Percentiles rank a stretch among this genome's conserved stretches.
These are phyloP conservation scores for Leptopterna dolabrata DNA, from an alignment of 2,888 invertebrate species.

Conservation along the genomic window DNA sequence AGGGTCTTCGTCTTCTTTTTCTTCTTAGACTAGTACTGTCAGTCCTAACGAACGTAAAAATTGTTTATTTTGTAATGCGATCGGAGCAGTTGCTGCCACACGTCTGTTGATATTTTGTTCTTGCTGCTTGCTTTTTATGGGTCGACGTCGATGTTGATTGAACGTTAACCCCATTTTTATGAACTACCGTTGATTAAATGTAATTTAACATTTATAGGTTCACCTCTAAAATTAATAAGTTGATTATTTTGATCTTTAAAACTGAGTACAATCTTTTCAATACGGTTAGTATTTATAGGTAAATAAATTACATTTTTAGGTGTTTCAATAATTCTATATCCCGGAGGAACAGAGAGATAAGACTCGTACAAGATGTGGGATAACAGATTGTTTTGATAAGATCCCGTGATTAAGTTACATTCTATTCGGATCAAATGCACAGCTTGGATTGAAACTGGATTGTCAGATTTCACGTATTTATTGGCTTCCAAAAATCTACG, in stretches of 20 bases:
- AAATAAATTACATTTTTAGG: neutral
- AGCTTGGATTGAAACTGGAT: neutral
- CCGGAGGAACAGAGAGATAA: neutral
- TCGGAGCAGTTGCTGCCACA: neutral
- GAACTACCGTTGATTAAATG: neutral
- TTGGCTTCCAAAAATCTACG: neutral
- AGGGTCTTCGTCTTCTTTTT: too few relatives aligned
- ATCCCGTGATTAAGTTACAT: neutral
- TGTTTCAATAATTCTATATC: neutral
- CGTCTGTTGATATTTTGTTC: neutral
- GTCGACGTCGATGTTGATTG: neutral
- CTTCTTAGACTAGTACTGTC: neutral
- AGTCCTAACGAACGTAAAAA: neutral
- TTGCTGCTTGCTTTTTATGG: neutral
- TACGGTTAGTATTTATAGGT: neutral
- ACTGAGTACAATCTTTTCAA: neutral
- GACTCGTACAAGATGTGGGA: neutral
- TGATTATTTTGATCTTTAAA: neutral
- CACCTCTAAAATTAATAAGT: neutral
- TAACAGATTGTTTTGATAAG: neutral
- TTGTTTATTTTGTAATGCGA: neutral
- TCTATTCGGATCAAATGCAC: neutral
- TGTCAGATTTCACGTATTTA: neutral
- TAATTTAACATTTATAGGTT: neutral
- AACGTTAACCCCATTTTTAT: neutral